Evolutionary conservation across 2,113 vertebrate genomes (phyloP), one percentile per base, ranked within the genome.

Genomic region (Pseudopipra pipra): DNA sequence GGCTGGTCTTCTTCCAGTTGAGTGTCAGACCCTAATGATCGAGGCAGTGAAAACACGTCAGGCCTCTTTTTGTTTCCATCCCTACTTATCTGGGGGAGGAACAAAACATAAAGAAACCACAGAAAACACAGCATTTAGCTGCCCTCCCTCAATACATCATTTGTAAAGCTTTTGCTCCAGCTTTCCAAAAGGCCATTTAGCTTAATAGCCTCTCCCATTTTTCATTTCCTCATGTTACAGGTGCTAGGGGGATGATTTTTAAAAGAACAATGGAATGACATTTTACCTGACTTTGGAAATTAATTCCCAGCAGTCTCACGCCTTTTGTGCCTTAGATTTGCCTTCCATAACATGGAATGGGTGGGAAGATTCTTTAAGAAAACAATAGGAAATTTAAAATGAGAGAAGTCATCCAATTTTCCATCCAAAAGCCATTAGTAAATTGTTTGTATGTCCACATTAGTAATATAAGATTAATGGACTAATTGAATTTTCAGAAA

Each of bases 171-270:
- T 78, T 93, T 19, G 31, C 76, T 84, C 67, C 63, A 18, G 58
- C 85, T 86, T 90, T 91, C 92, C 72, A 88, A 95, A 90, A 82
- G 78, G 73, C 90, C 79, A 44, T 94, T 93, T 73, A 88, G 93
- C 75, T 84, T 82, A 83, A 90, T 55, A 54, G 55, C 52, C 37
- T 85, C 49, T 80, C 56, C 85, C 79, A 82, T 89, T 86, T 96
- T 85, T 94, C 85, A 83, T 94, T 85, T 90, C 87, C 65, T 90
- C 18, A 6, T 14, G 47, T 47, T 72, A 49, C 90, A 94, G 90
- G 85, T 77, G 87, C 85, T 63, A 35, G 23, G 35, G 87, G 63
- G 63, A 87, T 68, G 91, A 85, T 70, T 96, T 93, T 73, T 90
- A 56, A 61, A 87, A 63, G 84, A 94, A 81, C 84, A 83, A 59